Base-by-base conservation (phyloP, 2,797 vertebrate species). In the Acestrorhynchus altus region DNA sequence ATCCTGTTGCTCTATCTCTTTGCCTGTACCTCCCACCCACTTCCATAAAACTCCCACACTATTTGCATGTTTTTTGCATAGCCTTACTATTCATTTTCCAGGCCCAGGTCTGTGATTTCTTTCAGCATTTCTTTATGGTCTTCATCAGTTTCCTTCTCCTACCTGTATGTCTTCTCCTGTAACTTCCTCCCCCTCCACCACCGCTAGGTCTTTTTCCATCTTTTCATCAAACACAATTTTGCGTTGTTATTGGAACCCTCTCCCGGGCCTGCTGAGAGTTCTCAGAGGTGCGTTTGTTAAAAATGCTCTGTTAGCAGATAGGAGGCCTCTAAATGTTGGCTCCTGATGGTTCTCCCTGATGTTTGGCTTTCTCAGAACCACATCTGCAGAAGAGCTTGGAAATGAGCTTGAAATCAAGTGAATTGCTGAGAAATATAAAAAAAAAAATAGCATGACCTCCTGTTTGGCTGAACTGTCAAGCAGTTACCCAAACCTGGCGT, bases 351-450 rank as follows among this genome's bases (percentile, higher is more conserved):
- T 78, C 72, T 61, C 28, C 40, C 72, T 35, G 8, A 31, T 87
- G 88, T 92, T 74, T 87, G 86, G 40, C 77, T 85, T 91, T 92
- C 72, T 86, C 89, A 92, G 93, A 90, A 87, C 61, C 84, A 84
- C 90, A 91, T 92, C 92, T 94, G 91, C 86, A 87, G 76, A 84
- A 88, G 82, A 78, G 83, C 87, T 93, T 85, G 83, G 83, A 67
- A 81, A 52, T 47, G n/a, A 83, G 85, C 72, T 79, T 42, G 39
- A 59, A 78, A 83, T 82, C 63, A 76, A 86, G 81, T 77, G 86
- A 86, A 77, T 80, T 59, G 67, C 65, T 68, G 46, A 78, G 77
- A 35, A 2, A 35, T 35, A n/a, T n/a, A n/a, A n/a, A 81, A 49
- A 82, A 56, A 35, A 9, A 57, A 57, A 24, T 10, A 49, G 78